These are phyloP conservation scores for human (Homo sapiens) DNA, from an alignment of 2,113 vertebrate species.

Conservation along the genomic window DNA sequence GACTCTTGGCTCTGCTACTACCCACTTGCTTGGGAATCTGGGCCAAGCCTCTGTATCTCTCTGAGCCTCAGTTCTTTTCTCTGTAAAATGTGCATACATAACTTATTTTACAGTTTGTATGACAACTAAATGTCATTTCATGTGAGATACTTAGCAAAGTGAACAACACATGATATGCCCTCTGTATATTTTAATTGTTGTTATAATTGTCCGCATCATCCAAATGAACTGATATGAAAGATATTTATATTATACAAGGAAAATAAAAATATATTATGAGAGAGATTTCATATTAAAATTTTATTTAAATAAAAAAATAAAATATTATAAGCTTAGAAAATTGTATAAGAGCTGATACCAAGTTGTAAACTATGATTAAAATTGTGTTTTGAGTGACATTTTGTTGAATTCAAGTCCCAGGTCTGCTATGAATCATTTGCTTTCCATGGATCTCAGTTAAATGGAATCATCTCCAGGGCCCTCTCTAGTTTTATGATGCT, in stretches of 20 bases:
- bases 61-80: not conserved
- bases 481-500: not conserved
- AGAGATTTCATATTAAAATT: not conserved
- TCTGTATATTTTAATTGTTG: not conserved
- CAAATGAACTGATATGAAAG: not conserved
- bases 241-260: not conserved
- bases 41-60: not conserved
- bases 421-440: not conserved
- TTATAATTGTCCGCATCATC: not conserved
- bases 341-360: not conserved
- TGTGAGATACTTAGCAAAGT: not conserved
- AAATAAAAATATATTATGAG: not conserved
- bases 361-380: not conserved
- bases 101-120: not conserved
- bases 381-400: not conserved
- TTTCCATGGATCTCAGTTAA: not conserved
- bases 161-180: not conserved
- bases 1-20: not conserved
- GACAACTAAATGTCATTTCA: slow-evolving; percentile 18
- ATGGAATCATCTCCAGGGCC: not conserved
- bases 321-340: not conserved
- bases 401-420: not conserved
- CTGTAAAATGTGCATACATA: not conserved
- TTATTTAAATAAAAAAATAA: not conserved
- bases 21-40: not conserved